phyloP scores from a whole-genome alignment of 1,140 invertebrate genomes.

The Drosophila littoralis region DNA sequence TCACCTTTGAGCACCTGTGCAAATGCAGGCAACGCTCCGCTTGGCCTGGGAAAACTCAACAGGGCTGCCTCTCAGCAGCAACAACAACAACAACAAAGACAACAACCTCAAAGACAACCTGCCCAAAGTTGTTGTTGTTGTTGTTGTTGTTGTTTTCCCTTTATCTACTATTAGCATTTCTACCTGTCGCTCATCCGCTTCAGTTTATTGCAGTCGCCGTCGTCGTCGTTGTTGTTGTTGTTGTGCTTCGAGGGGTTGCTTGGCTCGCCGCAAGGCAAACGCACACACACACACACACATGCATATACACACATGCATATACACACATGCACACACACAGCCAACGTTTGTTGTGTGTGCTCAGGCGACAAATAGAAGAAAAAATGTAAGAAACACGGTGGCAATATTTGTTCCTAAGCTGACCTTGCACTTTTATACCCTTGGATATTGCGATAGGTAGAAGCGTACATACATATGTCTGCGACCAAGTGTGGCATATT shows the following conservation, averaged over 20 bases:
- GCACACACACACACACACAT: conserved; percentile 9
- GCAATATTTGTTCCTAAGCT: too few species aligned
- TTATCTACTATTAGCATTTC: conserved; percentile 59
- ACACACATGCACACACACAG: conserved; percentile 1
- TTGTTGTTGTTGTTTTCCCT: conserved; percentile 33
- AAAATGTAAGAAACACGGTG: too few species aligned
- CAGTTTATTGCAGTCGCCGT: conserved; percentile 29
- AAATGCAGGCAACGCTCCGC: conserved; percentile 50
- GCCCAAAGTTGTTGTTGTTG: conserved; percentile 14
- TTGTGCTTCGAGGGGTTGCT: conserved; percentile 41
- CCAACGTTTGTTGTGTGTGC: too few species aligned
- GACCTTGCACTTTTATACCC: too few species aligned
- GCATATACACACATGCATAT: conserved; percentile 4
- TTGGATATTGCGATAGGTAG: too few species aligned
- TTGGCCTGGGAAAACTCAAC: conserved; percentile 49
- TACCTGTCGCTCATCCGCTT: conserved; percentile 66
- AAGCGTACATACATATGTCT: too few species aligned
- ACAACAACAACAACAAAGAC: neutral
- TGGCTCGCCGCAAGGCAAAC: conserved; percentile 28
- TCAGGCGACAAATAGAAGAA: too few species aligned
- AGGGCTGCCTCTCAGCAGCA: conserved; percentile 25
- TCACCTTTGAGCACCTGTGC: conserved; percentile 59
- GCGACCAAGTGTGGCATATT: too few species aligned
- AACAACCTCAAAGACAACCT: neutral
- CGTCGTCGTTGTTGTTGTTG: conserved; percentile 8